Conservation (phyloP, 2,888 invertebrate species). For the Hyposoter dolosus region DNA sequence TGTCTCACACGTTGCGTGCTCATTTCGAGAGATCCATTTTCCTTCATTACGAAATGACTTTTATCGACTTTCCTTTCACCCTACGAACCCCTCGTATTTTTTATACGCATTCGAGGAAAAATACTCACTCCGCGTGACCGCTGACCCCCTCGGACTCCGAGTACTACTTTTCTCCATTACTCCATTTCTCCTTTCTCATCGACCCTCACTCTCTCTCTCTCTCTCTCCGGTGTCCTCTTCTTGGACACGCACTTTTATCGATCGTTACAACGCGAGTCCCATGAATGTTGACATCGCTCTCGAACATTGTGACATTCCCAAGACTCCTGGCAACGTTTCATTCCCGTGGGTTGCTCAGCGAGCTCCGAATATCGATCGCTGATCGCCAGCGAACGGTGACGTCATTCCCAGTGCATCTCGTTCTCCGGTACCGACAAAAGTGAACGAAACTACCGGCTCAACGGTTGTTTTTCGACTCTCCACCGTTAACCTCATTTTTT, state of each 20-base stretch:
- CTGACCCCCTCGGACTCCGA: constrained; percentile 8
- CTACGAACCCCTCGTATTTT: constrained; percentile 24
- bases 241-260: constrained; percentile 33
- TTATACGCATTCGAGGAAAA: constrained; percentile 54
- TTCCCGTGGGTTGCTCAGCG: not conserved
- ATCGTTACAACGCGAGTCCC: constrained; percentile 25
- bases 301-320: not conserved
- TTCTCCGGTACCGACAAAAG: not conserved
- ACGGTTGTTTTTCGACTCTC: not conserved
- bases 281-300: not conserved
- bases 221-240: constrained; percentile 25
- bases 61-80: constrained; percentile 4
- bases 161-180: constrained; percentile 12
- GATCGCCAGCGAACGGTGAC: not conserved
- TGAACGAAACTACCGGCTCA: not conserved
- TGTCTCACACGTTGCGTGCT: constrained; percentile 51
- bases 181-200: constrained; percentile 13
- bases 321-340: not conserved
- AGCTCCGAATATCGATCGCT: not conserved
- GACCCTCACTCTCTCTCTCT: constrained; percentile 60
- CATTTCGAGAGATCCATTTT: constrained; percentile 21
- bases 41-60: constrained; percentile 50
- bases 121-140: constrained; percentile 13
- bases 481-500: not conserved
- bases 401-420: not conserved